A percentile compares a stretch with the other conserved stretches of the same genome.
These are phyloP conservation scores for Sakesphorus luctuosus DNA, from an alignment of 2,113 vertebrate genomes.

Conservation along the genomic window DNA sequence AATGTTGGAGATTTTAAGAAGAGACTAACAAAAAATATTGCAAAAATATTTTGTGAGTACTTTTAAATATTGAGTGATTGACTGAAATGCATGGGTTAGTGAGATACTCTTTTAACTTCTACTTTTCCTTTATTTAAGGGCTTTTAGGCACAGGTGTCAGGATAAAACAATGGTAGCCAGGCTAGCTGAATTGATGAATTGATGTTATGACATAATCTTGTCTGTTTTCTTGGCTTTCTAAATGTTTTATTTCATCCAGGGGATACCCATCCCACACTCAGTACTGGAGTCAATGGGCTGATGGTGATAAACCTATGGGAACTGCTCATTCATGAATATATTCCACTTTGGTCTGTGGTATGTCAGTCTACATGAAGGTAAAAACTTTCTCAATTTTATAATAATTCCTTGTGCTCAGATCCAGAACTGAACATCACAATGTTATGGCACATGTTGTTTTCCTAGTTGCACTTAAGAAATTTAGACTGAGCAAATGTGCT, in stretches of 20 bases:
- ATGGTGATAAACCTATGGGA: neutral
- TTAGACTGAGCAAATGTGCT: neutral
- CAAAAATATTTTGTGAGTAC: constrained; percentile 1
- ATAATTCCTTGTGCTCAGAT: neutral
- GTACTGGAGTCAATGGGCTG: neutral
- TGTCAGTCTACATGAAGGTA: rapidly evolving
- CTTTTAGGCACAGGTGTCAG: neutral
- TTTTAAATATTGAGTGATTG: neutral
- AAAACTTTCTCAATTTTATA: neutral
- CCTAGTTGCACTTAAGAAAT: neutral
- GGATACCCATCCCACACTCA: neutral
- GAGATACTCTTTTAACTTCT: neutral
- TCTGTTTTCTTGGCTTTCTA: neutral
- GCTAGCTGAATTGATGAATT: neutral
- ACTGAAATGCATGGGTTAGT: constrained; percentile 19
- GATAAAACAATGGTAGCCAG: neutral
- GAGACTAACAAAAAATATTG: constrained; percentile 12
- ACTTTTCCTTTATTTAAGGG: constrained; percentile 6
- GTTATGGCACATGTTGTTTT: neutral
- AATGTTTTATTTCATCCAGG: neutral
- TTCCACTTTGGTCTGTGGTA: neutral
- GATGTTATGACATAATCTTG: neutral
- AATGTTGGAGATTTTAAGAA: neutral
- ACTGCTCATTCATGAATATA: neutral
- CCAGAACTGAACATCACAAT: neutral